These are phyloP conservation scores for Tenrec ecaudatus DNA, from an alignment of 2,113 vertebrate species.

Conservation along the genomic window DNA sequence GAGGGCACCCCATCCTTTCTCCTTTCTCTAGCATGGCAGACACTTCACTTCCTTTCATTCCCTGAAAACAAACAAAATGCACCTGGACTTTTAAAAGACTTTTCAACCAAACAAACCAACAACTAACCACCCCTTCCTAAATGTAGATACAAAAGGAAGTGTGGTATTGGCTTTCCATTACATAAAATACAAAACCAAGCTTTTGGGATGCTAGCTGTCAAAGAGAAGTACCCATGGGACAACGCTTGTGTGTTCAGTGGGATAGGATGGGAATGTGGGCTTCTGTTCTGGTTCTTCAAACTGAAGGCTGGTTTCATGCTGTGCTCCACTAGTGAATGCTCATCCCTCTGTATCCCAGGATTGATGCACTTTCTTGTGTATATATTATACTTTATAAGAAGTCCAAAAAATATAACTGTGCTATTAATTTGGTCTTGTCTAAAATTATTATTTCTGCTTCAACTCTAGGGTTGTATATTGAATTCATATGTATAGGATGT, in stretches of 20 bases:
- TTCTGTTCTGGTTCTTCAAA: neutral
- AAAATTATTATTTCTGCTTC: neutral
- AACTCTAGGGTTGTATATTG: too few relatives aligned
- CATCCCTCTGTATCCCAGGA: neutral
- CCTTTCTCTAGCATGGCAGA: constrained; percentile 95
- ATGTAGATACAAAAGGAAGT: too few relatives aligned
- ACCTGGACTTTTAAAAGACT: neutral
- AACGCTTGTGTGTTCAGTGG: fast-evolving
- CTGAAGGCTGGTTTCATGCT: neutral
- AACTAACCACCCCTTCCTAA: too few relatives aligned
- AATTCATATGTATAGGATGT: neutral
- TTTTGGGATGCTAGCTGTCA: neutral
- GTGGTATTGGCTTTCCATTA: fast-evolving
- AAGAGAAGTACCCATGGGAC: fast-evolving
- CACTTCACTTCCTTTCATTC: constrained; percentile 97
- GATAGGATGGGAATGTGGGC: fast-evolving
- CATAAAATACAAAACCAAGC: neutral
- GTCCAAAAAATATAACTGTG: neutral
- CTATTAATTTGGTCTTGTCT: neutral
- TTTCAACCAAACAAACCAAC: neutral
- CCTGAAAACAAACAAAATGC: constrained; percentile 84
- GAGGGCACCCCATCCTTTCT: constrained; percentile 91
- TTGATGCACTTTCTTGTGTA: neutral
- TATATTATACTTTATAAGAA: neutral
- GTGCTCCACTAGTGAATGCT: neutral